phyloP scores from a whole-genome alignment of 1,140 invertebrate genomes.

The Tyrophagus putrescentiae region DNA sequence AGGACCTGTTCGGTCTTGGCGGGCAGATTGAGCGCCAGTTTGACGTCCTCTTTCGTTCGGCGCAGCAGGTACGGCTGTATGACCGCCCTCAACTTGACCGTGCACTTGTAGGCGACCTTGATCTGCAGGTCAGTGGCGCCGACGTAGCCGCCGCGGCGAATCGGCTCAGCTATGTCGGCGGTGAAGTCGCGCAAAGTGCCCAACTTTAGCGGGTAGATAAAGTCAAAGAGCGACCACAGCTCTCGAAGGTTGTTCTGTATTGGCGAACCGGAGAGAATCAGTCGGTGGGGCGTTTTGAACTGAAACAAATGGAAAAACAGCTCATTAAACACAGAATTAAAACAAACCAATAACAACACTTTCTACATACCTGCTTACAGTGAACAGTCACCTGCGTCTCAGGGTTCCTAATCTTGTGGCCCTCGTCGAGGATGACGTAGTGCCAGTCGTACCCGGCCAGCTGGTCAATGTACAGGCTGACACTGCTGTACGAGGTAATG shows the following conservation, averaged over 20 bases:
- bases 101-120: slow-evolving; percentile 69
- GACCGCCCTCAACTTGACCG: slow-evolving; percentile 65
- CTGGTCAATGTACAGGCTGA: slow-evolving; percentile 47
- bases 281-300: slow-evolving; percentile 31
- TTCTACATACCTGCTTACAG: slow-evolving; percentile 35
- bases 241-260: slow-evolving; percentile 95
- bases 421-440: slow-evolving; percentile 88
- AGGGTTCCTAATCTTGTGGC: slow-evolving; percentile 91
- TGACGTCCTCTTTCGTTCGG: slow-evolving; percentile 77
- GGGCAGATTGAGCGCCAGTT: slow-evolving; percentile 63
- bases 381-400: slow-evolving; percentile 57
- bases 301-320: slow-evolving; percentile 31
- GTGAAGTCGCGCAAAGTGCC: slow-evolving; percentile 77
- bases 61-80: slow-evolving; percentile 85
- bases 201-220: slow-evolving; percentile 81
- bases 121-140: slow-evolving; percentile 71
- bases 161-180: slow-evolving; percentile 76
- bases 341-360: slow-evolving; percentile 3
- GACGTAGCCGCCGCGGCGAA: slow-evolving; percentile 80
- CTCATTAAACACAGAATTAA: slow-evolving; percentile 13
- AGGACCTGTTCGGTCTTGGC: slow-evolving; percentile 83
- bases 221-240: slow-evolving; percentile 91
- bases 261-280: slow-evolving; percentile 69
- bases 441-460: slow-evolving; percentile 67
- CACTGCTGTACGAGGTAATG: slow-evolving; percentile 51